Evolutionary conservation across 2,888 invertebrate species (phyloP).

Genomic region (Cataglyphis rosenhaueri): DNA sequence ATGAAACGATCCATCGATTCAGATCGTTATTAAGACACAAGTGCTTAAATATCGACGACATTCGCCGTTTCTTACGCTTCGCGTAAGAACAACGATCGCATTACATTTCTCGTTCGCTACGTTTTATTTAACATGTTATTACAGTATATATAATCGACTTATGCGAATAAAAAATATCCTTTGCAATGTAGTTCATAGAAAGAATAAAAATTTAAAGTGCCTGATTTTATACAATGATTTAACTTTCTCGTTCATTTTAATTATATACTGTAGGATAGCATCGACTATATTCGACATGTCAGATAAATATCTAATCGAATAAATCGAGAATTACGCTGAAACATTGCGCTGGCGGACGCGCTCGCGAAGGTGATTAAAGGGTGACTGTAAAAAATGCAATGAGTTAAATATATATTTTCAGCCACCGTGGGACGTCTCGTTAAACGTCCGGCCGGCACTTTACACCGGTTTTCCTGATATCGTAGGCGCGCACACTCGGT

Average conservation of each 20-base stretch:
- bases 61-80: slow-evolving; percentile 11
- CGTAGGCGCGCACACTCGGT: slow-evolving; percentile 28
- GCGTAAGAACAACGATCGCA: slow-evolving; percentile 3
- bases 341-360: neutral
- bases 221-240: neutral
- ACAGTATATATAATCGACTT: slow-evolving; percentile 3
- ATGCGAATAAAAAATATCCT: neutral
- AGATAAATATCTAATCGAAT: slow-evolving; percentile 32
- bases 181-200: neutral
- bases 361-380: slow-evolving; percentile 18
- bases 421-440: slow-evolving; percentile 41
- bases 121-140: slow-evolving; percentile 6
- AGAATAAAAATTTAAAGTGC: neutral
- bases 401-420: slow-evolving; percentile 48
- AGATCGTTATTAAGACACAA: slow-evolving; percentile 35
- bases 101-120: slow-evolving; percentile 14
- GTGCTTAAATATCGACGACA: neutral
- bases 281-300: slow-evolving; percentile 22
- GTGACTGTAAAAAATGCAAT: slow-evolving; percentile 29
- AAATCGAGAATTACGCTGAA: slow-evolving; percentile 24
- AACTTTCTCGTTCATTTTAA: slow-evolving; percentile 37
- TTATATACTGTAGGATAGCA: slow-evolving; percentile 16
- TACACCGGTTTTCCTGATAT: slow-evolving; percentile 45
- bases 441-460: slow-evolving; percentile 26
- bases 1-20: slow-evolving; percentile 40